Evolutionary conservation across 2,797 vertebrate species (phyloP).

Genomic region (Phrynocephalus vlangalii): DNA sequence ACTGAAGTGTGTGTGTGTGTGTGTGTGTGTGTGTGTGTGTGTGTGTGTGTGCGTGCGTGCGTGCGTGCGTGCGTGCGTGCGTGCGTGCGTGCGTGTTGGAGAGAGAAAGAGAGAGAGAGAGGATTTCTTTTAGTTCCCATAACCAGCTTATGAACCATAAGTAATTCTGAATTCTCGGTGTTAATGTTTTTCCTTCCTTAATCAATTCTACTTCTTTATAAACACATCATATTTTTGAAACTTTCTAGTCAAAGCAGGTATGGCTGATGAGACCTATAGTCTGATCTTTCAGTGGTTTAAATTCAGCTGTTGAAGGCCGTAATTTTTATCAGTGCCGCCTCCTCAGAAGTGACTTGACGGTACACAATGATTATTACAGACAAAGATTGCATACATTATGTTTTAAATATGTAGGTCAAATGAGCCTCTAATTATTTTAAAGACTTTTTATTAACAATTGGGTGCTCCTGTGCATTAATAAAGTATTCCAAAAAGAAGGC

Average conservation of each 20-base stretch:
- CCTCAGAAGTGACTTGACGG: no score
- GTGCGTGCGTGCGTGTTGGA: no score
- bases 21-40: no score
- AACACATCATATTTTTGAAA: background rate
- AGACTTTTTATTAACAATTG: background rate
- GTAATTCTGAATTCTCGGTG: background rate
- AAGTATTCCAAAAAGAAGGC: background rate
- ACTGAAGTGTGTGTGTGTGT: background rate
- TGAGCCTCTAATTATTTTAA: background rate
- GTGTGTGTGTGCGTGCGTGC: no score
- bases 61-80: no score
- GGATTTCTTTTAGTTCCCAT: no score
- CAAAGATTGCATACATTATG: background rate
- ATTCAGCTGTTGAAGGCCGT: background rate
- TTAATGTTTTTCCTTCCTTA: background rate
- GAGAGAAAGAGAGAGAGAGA: no score
- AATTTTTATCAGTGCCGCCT: background rate
- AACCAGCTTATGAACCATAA: no score
- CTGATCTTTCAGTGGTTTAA: background rate
- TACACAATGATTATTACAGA: no score
- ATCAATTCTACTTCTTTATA: background rate
- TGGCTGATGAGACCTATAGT: background rate
- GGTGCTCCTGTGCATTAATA: background rate
- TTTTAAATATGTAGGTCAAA: background rate
- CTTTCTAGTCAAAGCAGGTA: background rate